Conservation (phyloP, 2,888 invertebrate species). For the Vanessa cardui region DNA sequence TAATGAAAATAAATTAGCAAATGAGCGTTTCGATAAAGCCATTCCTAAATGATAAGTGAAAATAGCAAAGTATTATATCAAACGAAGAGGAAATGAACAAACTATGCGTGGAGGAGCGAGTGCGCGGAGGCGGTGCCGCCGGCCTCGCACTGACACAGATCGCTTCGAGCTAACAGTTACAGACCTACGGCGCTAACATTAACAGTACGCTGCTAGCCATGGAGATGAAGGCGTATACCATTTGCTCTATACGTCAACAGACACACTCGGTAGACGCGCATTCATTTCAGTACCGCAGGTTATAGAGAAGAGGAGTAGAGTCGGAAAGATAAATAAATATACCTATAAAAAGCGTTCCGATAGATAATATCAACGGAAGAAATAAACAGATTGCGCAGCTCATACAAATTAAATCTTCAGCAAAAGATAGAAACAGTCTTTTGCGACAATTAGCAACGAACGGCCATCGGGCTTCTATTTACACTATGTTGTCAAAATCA, state of each 20-base stretch:
- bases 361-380: conserved; percentile 76
- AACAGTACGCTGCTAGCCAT: conserved; percentile 79
- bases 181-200: conserved; percentile 77
- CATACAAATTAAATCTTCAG: conserved; percentile 82
- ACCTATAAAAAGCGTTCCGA: conserved; percentile 82
- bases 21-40: conserved; percentile 79
- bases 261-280: conserved; percentile 78
- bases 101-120: conserved; percentile 72
- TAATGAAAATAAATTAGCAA: conserved; percentile 69
- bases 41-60: conserved; percentile 80
- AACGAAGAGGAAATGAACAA: conserved; percentile 61
- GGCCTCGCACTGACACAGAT: conserved; percentile 72
- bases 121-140: conserved; percentile 54
- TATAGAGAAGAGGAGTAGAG: conserved; percentile 77
- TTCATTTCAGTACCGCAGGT: conserved; percentile 78
- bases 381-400: conserved; percentile 83
- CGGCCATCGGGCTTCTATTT: conserved; percentile 83
- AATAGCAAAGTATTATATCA: conserved; percentile 72
- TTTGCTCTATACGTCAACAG: conserved; percentile 76
- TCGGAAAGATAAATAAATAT: conserved; percentile 81
- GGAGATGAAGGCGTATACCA: conserved; percentile 79
- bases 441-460: conserved; percentile 83
- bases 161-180: conserved; percentile 78
- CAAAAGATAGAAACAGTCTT: conserved; percentile 82
- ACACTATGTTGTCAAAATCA: conserved; percentile 78